Conservation (phyloP, 2,797 vertebrate species). For the Microchirus variegatus region DNA sequence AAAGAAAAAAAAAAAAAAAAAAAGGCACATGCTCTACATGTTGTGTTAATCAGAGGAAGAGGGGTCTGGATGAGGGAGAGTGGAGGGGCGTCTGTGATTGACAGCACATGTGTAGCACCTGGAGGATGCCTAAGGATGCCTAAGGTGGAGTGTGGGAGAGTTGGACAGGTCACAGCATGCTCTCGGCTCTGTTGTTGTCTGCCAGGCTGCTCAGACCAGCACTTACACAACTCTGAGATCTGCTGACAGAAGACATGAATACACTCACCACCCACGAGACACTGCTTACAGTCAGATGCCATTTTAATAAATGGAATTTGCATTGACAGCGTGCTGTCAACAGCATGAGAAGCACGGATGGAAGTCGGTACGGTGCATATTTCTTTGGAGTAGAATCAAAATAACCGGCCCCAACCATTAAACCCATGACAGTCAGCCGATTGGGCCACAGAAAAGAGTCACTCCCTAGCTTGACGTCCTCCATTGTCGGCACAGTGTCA, state of each 20-base stretch:
- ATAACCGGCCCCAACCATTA: too few relatives aligned
- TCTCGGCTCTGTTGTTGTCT: constrained; percentile 58
- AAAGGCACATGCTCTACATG: constrained; percentile 9
- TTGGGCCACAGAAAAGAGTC: too few relatives aligned
- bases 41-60: constrained; percentile 1
- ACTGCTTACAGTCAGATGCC: background rate
- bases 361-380: too few relatives aligned
- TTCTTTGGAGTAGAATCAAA: too few relatives aligned
- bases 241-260: constrained; percentile 11
- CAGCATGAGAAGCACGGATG: too few relatives aligned
- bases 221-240: constrained; percentile 38
- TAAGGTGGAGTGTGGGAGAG: constrained; percentile 60
- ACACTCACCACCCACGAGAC: constrained; percentile 17
- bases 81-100: constrained; percentile 42
- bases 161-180: constrained; percentile 62
- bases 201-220: constrained; percentile 34
- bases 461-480: too few relatives aligned
- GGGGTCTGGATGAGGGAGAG: constrained; percentile 1
- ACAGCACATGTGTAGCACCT: constrained; percentile 56
- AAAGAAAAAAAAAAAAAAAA: too few relatives aligned
- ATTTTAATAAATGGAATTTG: background rate
- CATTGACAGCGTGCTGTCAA: background rate
- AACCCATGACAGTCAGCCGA: too few relatives aligned
- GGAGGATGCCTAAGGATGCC: constrained; percentile 34
- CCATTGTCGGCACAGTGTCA: too few relatives aligned